A percentile compares a stretch with the other conserved stretches of the same genome.
Conservation (phyloP, 2,113 vertebrate species). For the Lonchura striata region DNA sequence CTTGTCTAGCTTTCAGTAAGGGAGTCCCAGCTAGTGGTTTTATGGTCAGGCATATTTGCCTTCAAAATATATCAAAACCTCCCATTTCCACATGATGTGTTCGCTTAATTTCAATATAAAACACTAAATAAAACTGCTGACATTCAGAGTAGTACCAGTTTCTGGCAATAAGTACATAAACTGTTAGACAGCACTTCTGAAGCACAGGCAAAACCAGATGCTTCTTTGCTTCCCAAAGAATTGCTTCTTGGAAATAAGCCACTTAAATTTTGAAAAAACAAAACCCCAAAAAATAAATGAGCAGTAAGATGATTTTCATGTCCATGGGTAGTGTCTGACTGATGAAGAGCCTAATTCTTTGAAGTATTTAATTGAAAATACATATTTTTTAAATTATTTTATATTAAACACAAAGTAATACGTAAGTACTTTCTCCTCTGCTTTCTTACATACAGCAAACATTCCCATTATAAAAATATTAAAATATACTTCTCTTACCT, state of each 20-base stretch:
- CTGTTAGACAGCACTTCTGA: background rate
- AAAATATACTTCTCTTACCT: constrained; percentile 80
- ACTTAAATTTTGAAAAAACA: background rate
- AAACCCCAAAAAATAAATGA: background rate
- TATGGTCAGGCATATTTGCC: background rate
- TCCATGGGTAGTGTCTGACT: background rate
- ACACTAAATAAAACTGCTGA: background rate
- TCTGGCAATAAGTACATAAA: background rate
- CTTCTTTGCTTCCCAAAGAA: background rate
- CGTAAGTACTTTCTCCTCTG: background rate
- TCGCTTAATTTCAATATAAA: background rate
- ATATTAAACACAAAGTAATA: background rate
- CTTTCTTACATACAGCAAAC: constrained; percentile 4
- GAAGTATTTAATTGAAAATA: background rate
- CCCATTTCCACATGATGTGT: background rate
- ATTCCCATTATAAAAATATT: background rate
- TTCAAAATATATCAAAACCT: background rate
- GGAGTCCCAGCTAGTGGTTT: background rate
- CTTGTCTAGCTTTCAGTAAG: background rate
- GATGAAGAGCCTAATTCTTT: background rate
- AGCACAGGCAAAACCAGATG: background rate
- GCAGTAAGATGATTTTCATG: constrained; percentile 5
- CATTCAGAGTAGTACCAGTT: background rate
- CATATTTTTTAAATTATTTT: background rate
- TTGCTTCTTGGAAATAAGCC: background rate